Evolutionary conservation across 1,140 invertebrate species (phyloP), one percentile per base, ranked within the genome.

Genomic region (Colletes gigas): DNA sequence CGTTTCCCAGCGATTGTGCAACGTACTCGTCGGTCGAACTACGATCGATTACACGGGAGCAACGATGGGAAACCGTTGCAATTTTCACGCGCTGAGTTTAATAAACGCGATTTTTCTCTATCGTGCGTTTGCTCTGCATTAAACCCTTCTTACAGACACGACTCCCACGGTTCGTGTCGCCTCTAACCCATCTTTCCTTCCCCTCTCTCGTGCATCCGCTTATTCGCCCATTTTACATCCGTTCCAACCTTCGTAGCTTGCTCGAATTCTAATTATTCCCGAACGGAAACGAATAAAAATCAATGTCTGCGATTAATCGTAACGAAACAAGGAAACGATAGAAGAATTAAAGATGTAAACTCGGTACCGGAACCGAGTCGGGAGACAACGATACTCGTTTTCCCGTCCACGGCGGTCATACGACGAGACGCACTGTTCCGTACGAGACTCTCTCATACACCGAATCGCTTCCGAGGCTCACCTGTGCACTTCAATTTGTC

Each of bases 401-500:
- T 57, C 41, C 50, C 59, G 21, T 66, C 30, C 30, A 2, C 12
- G 14, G 30, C 17, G 50, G 39, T 73, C 50, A 17, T 60, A 41
- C n/a, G 17, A 81, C 47, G 21, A 30, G 30, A 52, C 19, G 39
- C 44, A 66, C 60, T 65, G 30, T 80, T 66, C 65, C 68, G 44
- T 47, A 47, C 44, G 17, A 8, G 12, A 60, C 14, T 55, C 14
- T 52, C 10, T 15, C 21, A 44, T 21, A 12, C 4, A 39, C 8
- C 14, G 15, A 19, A 52, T 66, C 44, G 44, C 7, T 15, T 12
- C 4, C 8, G 15, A 39, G 21, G n/a, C 59, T 78, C 69, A 98
- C 98, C 96, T 95, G 97, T 97, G 95, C 98, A 99, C 95, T 98
- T 98, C 88, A 99, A 96, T 94, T 97, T 97, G 89, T 95, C 95